Evolutionary conservation across 2,888 invertebrate genomes (phyloP).

Genomic region (Rhabditoides inermis): DNA sequence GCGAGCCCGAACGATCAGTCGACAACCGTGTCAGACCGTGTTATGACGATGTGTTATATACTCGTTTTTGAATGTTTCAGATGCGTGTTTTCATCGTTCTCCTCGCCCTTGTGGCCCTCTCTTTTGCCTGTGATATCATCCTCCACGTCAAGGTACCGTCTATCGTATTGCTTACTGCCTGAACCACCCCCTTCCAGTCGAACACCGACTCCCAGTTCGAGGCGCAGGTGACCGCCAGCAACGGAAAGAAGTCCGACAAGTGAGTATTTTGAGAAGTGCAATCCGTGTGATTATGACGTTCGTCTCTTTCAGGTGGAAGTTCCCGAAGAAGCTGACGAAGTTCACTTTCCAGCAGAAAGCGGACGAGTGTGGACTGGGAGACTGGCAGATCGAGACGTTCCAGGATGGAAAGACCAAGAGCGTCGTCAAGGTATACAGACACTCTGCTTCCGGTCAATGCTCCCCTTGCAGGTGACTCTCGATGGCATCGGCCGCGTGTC

Average conservation of each 20-base stretch:
- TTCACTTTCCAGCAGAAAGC: conserved; percentile 50
- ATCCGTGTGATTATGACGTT: background rate
- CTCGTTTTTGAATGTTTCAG: background rate
- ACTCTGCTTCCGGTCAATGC: background rate
- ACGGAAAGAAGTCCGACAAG: conserved; percentile 48
- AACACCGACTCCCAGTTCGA: conserved; percentile 43
- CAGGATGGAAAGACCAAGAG: conserved; percentile 32
- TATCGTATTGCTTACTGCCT: background rate
- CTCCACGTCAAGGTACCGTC: conserved; percentile 39
- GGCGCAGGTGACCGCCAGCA: conserved; percentile 44
- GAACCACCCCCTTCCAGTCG: conserved; percentile 10
- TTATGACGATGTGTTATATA: too few relatives aligned
- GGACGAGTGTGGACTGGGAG: conserved; percentile 41
- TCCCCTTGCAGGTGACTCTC: conserved; percentile 13
- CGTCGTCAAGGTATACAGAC: conserved; percentile 9
- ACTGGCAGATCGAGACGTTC: conserved; percentile 39
- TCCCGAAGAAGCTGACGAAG: conserved; percentile 33
- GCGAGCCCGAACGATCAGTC: background rate
- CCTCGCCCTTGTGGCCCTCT: conserved; percentile 16
- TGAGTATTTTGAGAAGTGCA: conserved; percentile 10
- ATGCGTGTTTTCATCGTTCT: conserved; percentile 22
- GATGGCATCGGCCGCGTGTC: conserved; percentile 19
- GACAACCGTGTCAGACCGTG: too few relatives aligned
- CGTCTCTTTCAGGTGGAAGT: conserved; percentile 37
- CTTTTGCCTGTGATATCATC: conserved; percentile 45